A percentile compares a stretch with the other conserved stretches of the same genome.
phyloP scores from a whole-genome alignment of 2,888 invertebrate species.

The Melanostoma mellinum region DNA sequence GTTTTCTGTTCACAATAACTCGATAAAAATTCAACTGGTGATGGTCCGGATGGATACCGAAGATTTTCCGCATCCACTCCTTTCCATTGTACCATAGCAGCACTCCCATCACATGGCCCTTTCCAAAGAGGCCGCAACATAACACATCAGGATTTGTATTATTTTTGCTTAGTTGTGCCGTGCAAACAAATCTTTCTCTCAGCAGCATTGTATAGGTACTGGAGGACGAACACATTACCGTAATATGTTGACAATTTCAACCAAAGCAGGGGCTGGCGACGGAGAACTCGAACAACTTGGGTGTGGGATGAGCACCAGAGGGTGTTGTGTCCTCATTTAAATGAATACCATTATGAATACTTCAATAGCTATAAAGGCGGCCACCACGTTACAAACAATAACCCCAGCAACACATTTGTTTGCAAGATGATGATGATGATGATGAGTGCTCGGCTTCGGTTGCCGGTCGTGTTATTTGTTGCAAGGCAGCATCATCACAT shows the following conservation, averaged over 20 bases:
- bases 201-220: constrained; percentile 9
- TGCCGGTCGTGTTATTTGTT: constrained; percentile 51
- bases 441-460: constrained; percentile 63
- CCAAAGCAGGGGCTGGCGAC: constrained; percentile 19
- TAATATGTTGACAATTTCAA: constrained; percentile 72
- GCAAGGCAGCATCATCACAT: constrained; percentile 37
- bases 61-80: constrained; percentile 41
- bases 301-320: neutral
- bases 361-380: constrained; percentile 72
- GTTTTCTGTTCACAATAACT: constrained; percentile 48
- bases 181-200: constrained; percentile 38
- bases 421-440: constrained; percentile 68
- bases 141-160: constrained; percentile 61
- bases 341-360: constrained; percentile 73
- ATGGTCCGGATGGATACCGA: constrained; percentile 64
- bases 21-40: constrained; percentile 70
- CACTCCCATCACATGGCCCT: constrained; percentile 13
- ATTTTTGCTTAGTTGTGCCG: constrained; percentile 33
- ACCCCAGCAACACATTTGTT: constrained; percentile 70
- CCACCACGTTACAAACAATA: constrained; percentile 72
- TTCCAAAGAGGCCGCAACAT: constrained; percentile 60
- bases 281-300: neutral
- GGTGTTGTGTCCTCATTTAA: constrained; percentile 63
- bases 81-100: constrained; percentile 24
- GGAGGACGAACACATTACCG: constrained; percentile 66